A percentile compares a stretch with the other conserved stretches of the same genome.
phyloP scores from a whole-genome alignment of 2,888 invertebrate species.

The Prenolepis imparis region DNA sequence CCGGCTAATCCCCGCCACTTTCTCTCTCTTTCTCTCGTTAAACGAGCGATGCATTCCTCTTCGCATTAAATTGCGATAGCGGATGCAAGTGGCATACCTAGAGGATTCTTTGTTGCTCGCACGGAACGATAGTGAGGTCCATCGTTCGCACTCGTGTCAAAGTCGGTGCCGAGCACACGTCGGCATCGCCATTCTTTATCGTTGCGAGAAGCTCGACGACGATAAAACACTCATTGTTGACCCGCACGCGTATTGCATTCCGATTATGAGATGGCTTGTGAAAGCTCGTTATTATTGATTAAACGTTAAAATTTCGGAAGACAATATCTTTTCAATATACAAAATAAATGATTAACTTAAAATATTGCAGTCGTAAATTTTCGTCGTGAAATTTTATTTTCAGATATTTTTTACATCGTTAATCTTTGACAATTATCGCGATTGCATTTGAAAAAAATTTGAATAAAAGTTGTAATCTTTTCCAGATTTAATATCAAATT shows the following conservation, averaged over 20 bases:
- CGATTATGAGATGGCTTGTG: not conserved
- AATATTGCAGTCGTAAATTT: not conserved
- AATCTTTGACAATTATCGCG: not conserved
- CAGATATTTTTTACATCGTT: not conserved
- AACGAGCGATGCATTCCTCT: slow-evolving; percentile 64
- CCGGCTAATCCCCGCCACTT: slow-evolving; percentile 34
- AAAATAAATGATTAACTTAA: not conserved
- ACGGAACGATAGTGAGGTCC: slow-evolving; percentile 60
- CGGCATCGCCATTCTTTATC: slow-evolving; percentile 12
- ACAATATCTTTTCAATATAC: not conserved
- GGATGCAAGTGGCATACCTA: slow-evolving; percentile 58
- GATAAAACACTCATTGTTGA: slow-evolving; percentile 22
- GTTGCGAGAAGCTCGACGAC: not conserved
- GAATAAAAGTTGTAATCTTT: not conserved
- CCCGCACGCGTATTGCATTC: not conserved
- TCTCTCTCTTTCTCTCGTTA: slow-evolving; percentile 34
- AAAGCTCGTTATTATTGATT: not conserved
- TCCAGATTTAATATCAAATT: not conserved
- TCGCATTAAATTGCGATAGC: slow-evolving; percentile 66
- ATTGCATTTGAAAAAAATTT: not conserved
- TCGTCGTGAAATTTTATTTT: not conserved
- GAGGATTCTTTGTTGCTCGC: slow-evolving; percentile 60
- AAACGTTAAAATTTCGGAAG: not conserved
- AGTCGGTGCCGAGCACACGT: slow-evolving; percentile 27
- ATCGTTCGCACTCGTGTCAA: slow-evolving; percentile 57